phyloP scores from a whole-genome alignment of 35 echinoderm and acorn worm genomes.

The Ptychodera flava region DNA sequence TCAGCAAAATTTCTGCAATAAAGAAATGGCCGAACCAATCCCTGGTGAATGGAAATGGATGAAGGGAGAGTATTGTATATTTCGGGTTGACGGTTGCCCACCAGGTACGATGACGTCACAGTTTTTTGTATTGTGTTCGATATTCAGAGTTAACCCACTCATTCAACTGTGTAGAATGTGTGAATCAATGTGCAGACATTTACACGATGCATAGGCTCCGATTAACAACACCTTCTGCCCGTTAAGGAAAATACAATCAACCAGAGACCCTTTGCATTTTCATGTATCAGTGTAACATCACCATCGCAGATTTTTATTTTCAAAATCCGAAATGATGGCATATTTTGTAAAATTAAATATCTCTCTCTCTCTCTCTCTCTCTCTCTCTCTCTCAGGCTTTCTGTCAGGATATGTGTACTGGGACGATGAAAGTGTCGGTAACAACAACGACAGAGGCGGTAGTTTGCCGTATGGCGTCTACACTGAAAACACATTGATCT shows the following conservation, averaged over 20 bases:
- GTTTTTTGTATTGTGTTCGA: background rate
- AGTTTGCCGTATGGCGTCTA: conserved; percentile 54
- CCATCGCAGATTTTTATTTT: background rate
- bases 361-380: background rate
- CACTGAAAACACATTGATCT: conserved; percentile 55
- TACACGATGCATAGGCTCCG: too few relatives aligned
- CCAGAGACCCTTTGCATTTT: background rate
- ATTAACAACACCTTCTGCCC: too few relatives aligned
- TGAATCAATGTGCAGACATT: too few relatives aligned
- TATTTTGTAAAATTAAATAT: background rate
- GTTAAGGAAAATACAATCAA: too few relatives aligned
- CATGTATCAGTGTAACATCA: background rate
- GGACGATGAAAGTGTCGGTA: conserved; percentile 47
- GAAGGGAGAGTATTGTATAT: conserved; percentile 57
- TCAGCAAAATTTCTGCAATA: conserved; percentile 71
- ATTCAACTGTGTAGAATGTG: too few relatives aligned
- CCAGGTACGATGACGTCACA: conserved; percentile 25
- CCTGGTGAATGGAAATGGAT: conserved; percentile 27
- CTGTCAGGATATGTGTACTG: conserved; percentile 48
- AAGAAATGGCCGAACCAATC: conserved; percentile 19
- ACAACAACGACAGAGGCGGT: conserved; percentile 30
- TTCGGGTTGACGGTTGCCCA: conserved; percentile 38
- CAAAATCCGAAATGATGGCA: background rate
- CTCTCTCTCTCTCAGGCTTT: conserved; percentile 35
- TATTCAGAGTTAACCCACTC: too few relatives aligned